phyloP scores from a whole-genome alignment of 2,888 invertebrate genomes.

The Erpobdella octoculata region DNA sequence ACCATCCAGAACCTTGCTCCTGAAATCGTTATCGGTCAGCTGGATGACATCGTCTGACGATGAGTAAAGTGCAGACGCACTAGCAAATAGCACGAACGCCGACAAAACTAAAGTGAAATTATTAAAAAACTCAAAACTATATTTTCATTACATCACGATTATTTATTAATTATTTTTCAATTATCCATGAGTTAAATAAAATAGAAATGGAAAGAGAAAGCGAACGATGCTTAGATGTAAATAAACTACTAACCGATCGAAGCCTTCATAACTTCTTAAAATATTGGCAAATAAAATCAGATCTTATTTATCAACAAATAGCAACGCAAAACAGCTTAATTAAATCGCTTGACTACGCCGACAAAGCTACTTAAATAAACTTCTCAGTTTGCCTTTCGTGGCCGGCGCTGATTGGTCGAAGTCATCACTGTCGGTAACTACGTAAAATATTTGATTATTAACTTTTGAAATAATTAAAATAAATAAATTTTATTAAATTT shows the following conservation, averaged over 20 bases:
- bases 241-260: too few relatives aligned
- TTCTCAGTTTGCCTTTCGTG: slow-evolving; percentile 16
- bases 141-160: background rate
- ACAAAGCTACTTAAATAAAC: background rate
- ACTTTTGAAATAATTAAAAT: background rate
- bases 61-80: slow-evolving; percentile 29
- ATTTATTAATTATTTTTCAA: background rate
- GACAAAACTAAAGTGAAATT: background rate
- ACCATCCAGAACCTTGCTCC: slow-evolving; percentile 72
- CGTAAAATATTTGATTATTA: background rate
- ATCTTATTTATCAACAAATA: too few relatives aligned
- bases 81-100: background rate
- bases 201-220: too few relatives aligned
- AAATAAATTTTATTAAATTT: background rate
- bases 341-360: background rate
- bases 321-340: too few relatives aligned
- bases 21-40: slow-evolving; percentile 89
- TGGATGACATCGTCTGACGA: slow-evolving; percentile 68
- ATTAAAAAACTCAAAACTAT: background rate
- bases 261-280: too few relatives aligned
- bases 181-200: background rate
- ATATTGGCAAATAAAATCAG: too few relatives aligned
- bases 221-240: too few relatives aligned
- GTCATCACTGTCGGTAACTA: background rate
- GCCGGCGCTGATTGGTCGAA: slow-evolving; percentile 27